Conservation (phyloP, 2,797 vertebrate genomes). For the Cynopterus sphinx region DNA sequence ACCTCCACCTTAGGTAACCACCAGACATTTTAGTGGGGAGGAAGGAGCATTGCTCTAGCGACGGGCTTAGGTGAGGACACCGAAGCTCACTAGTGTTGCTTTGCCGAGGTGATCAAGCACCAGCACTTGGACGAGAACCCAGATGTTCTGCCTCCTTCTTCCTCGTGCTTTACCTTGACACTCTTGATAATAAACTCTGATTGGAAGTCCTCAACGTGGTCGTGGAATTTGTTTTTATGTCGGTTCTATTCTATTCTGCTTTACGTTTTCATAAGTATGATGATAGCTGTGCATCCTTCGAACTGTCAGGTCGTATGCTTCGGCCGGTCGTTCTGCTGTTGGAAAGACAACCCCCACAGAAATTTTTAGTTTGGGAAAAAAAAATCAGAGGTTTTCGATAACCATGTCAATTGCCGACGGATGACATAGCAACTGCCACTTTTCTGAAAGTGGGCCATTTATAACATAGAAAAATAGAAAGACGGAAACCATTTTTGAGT, state of each 20-base stretch:
- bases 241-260: not conserved
- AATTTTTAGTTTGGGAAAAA: not conserved
- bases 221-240: not conserved
- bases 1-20: not conserved
- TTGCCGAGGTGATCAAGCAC: not conserved
- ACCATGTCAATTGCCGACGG: not conserved
- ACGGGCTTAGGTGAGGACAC: not conserved
- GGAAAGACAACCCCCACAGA: not conserved
- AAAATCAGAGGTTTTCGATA: not conserved
- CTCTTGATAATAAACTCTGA: not conserved
- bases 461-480: not conserved
- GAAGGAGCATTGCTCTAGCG: not conserved
- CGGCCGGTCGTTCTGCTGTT: not conserved
- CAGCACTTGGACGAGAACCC: not conserved
- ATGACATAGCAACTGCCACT: not conserved
- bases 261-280: not conserved
- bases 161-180: not conserved
- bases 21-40: not conserved
- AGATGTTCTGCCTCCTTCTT: not conserved
- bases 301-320: not conserved
- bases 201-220: not conserved
- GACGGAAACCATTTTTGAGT: not conserved
- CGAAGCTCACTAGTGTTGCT: not conserved
- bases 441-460: not conserved
- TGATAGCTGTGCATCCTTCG: not conserved